Evolutionary conservation across 2,797 vertebrate genomes (phyloP), one percentile per base, ranked within the genome.

Genomic region (Harpagifer antarcticus): DNA sequence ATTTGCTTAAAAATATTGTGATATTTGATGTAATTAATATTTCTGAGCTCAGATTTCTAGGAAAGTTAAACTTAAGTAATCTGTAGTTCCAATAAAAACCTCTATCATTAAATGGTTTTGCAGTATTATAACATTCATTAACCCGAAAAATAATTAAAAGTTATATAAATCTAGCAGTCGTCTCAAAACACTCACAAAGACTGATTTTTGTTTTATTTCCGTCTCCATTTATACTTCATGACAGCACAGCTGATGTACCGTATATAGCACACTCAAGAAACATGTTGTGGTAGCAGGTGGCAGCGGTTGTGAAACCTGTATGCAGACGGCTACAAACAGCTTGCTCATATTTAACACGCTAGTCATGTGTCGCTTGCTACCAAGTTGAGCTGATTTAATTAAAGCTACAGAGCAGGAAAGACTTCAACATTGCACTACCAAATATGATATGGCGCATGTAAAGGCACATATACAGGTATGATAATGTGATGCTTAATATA

Each of bases 251-350:
- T 59, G 56, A 69, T 50, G 8, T 10, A 43, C 42, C 6, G 58
- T 49, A 40, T 62, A 23, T 23, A 23, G 37, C 17, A 23, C 52
- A 70, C 47, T 53, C 20, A 27, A 52, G 48, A 72, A 56, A 56
- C 52, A 57, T 61, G 62, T 48, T 43, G 54, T 59, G 17, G 44
- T 9, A n/a, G 74, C 58, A 68, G 71, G 69, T 60, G 81, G 78
- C 31, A 56, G 27, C 61, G 49, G 59, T 20, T 20, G 49, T 58
- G 48, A 68, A 72, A 88, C 33, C 71, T 58, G 12, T 43, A 43
- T 40, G 17, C 61, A 31, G 43, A 57, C 17, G 53, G 69, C 40
- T 53, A 45, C 73, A 69, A 54, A 68, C 58, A 56, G 68, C 49
- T 66, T n/a, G 17, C 48, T 47, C 69, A 74, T 27, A 48, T 37